phyloP scores from a whole-genome alignment of 1,140 invertebrate genomes.

The Zaprionus africanus region DNA sequence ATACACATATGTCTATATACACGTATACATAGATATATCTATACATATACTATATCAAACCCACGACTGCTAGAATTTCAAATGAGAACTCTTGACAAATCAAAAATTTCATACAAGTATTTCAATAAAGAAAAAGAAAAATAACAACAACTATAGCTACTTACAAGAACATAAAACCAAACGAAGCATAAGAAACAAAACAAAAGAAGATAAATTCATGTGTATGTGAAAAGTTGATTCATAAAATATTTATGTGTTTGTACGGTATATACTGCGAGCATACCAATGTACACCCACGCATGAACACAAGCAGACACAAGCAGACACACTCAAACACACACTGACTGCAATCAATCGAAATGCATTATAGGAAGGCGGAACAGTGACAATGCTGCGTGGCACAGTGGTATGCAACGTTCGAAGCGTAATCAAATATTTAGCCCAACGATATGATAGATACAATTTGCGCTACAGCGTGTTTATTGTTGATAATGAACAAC shows the following conservation, averaged over 20 bases:
- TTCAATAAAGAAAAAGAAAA: slow-evolving; percentile 41
- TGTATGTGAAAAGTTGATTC: slow-evolving; percentile 44
- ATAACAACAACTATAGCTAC: slow-evolving; percentile 45
- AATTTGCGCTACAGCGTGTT: slow-evolving; percentile 70
- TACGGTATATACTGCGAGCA: background rate
- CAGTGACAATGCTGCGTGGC: slow-evolving; percentile 17
- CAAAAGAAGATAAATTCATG: slow-evolving; percentile 18
- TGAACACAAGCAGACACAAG: slow-evolving; percentile 8
- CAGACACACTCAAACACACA: slow-evolving; percentile 19
- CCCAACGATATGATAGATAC: slow-evolving; percentile 79
- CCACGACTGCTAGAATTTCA: slow-evolving; percentile 83
- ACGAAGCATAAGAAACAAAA: slow-evolving; percentile 22
- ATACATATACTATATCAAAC: slow-evolving; percentile 54
- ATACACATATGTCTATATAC: slow-evolving; percentile 39
- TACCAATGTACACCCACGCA: slow-evolving; percentile 11
- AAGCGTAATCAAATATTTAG: slow-evolving; percentile 81
- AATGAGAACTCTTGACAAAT: slow-evolving; percentile 82
- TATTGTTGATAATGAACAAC: slow-evolving; percentile 71
- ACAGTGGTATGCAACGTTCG: slow-evolving; percentile 42
- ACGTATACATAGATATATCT: slow-evolving; percentile 41
- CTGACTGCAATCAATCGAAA: slow-evolving; percentile 37
- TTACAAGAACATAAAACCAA: slow-evolving; percentile 35
- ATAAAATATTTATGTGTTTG: slow-evolving; percentile 43
- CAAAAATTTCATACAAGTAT: slow-evolving; percentile 69
- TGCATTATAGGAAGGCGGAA: slow-evolving; percentile 36